phyloP scores from a whole-genome alignment of 2,888 invertebrate genomes.

The Salticus scenicus region DNA sequence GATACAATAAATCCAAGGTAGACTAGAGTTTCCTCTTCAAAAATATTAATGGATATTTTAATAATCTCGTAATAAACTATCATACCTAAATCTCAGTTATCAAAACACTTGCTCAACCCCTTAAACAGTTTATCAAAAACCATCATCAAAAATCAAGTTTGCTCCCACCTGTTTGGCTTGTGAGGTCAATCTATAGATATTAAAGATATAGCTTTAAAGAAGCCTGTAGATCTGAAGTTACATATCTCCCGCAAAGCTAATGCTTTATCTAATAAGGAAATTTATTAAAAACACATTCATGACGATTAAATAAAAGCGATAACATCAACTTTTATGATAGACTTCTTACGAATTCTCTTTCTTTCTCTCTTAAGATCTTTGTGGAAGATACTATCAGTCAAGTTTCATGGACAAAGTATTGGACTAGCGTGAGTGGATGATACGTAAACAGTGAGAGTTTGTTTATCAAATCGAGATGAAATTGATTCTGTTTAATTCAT shows the following conservation, averaged over 20 bases:
- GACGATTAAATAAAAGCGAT: constrained; percentile 40
- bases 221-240: too few relatives aligned
- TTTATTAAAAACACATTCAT: constrained; percentile 37
- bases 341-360: constrained; percentile 22
- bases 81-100: background rate
- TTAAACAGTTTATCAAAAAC: constrained; percentile 34
- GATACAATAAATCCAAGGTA: too few relatives aligned
- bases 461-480: background rate
- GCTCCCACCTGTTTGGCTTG: constrained; percentile 33
- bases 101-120: constrained; percentile 22
- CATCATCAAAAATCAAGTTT: constrained; percentile 7
- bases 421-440: constrained; percentile 18
- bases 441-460: background rate
- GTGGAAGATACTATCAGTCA: constrained; percentile 27
- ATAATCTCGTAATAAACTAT: too few relatives aligned
- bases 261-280: constrained; percentile 44
- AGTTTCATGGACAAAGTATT: constrained; percentile 48
- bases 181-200: constrained; percentile 42
- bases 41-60: too few relatives aligned
- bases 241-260: too few relatives aligned
- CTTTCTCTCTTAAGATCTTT: constrained; percentile 17
- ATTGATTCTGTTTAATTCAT: background rate
- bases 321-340: constrained; percentile 33
- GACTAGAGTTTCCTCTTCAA: too few relatives aligned
- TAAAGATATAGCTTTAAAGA: constrained; percentile 39